These are phyloP conservation scores for Zootoca vivipara DNA, from an alignment of 2,113 vertebrate species.

Conservation along the genomic window DNA sequence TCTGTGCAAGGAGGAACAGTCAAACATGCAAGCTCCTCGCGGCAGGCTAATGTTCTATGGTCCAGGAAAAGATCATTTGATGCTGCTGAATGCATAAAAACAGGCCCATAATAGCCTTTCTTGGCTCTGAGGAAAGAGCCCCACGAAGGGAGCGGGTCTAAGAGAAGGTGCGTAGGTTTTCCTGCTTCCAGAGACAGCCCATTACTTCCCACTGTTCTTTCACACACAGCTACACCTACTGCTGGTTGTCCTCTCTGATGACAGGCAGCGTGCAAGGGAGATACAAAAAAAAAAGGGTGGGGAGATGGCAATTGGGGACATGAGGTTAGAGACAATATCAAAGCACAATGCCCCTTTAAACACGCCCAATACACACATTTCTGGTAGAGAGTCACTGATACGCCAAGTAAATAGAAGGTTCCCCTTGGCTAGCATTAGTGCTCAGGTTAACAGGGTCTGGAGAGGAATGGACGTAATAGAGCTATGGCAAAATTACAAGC, in stretches of 20 bases:
- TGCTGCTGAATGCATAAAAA: background rate
- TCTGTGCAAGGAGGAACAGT: background rate
- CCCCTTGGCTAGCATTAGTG: background rate
- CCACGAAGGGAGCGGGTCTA: background rate
- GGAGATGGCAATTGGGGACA: constrained; percentile 2
- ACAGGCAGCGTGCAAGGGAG: constrained; percentile 70
- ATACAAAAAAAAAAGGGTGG: constrained; percentile 37
- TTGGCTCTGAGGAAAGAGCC: background rate
- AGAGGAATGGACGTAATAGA: background rate
- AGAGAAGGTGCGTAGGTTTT: background rate
- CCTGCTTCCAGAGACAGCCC: background rate
- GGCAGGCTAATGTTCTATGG: background rate
- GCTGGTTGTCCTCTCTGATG: constrained; percentile 79
- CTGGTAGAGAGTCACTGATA: background rate
- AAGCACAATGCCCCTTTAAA: background rate
- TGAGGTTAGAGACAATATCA: background rate
- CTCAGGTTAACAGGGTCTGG: no score
- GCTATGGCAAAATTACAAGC: background rate
- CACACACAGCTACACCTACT: constrained; percentile 71
- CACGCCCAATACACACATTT: background rate
- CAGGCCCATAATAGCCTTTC: background rate
- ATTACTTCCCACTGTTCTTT: background rate
- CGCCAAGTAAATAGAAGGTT: background rate
- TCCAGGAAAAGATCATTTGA: background rate
- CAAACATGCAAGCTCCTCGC: background rate